These are phyloP conservation scores for Remorina albescens DNA, from an alignment of 2,797 vertebrate species.

Conservation along the genomic window DNA sequence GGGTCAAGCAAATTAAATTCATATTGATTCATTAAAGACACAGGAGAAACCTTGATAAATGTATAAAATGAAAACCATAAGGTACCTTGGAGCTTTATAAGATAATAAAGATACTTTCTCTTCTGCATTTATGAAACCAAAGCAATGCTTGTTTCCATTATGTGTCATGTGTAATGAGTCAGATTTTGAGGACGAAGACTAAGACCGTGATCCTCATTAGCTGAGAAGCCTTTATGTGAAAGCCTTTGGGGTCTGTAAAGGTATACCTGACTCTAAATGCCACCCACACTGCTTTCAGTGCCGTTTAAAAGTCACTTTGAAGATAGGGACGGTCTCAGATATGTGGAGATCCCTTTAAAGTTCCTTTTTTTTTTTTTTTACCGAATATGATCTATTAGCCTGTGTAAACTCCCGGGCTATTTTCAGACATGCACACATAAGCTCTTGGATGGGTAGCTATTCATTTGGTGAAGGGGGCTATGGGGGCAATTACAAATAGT, in stretches of 20 bases:
- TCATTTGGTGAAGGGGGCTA: constrained; percentile 82
- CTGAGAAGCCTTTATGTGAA: constrained; percentile 46
- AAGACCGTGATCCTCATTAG: constrained; percentile 62
- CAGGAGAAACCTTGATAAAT: constrained; percentile 2
- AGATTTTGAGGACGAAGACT: constrained; percentile 59
- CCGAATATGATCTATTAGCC: constrained; percentile 77
- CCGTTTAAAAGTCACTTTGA: constrained; percentile 77
- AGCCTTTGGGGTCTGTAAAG: constrained; percentile 73
- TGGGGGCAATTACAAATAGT: constrained; percentile 84
- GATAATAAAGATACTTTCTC: neutral
- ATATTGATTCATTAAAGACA: constrained; percentile 10
- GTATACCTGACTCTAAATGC: constrained; percentile 74
- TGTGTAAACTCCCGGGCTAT: constrained; percentile 77
- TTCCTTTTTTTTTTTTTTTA: constrained; percentile 38
- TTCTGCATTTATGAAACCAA: constrained; percentile 10
- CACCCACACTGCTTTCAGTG: constrained; percentile 71
- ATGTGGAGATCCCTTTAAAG: constrained; percentile 62
- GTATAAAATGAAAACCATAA: neutral
- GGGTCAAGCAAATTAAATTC: constrained; percentile 2
- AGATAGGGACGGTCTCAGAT: constrained; percentile 62
- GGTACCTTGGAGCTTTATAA: neutral
- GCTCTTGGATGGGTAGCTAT: constrained; percentile 79
- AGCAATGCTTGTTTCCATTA: constrained; percentile 32
- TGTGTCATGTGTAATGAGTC: constrained; percentile 61
- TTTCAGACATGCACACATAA: constrained; percentile 78